Evolutionary conservation across 2,113 vertebrate species (phyloP), one percentile per base, ranked within the genome.

Genomic region (Mirounga angustirostris): DNA sequence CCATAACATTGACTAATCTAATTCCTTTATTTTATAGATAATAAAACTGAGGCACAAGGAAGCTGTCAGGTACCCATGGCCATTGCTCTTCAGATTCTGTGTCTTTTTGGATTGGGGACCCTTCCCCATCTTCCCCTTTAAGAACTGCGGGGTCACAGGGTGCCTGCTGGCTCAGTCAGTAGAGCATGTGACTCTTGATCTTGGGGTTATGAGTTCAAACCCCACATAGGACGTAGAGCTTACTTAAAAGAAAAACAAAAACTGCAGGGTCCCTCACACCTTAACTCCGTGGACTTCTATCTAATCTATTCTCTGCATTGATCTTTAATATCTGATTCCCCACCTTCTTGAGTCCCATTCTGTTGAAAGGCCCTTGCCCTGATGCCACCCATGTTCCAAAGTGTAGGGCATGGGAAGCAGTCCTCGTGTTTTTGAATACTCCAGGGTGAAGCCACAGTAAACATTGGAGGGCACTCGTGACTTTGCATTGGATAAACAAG

Each of bases 401-500:
- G 7, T 83, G 22, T 73, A 43, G 43, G 46, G 14, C 33, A 2
- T 36, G 28, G 12, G n/a, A 95, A 7, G 12, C 21, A 61, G 21
- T 65, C 36, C 12, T 56, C 33, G 14, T 67, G 24, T 91, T 36
- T 88, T 58, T 71, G 52, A 91, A 86, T 52, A 78, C 28, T 52
- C 6, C 40, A 81, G 14, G 8, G 22, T 71, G 13, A 94, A 90
- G 69, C 94, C 18, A 93, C 4, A 52, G 43, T 76, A 85, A 30
- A 65, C 19, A 50, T 4, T 73, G 18, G 52, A 73, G 46, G 8
- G 24, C 54, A 91, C 40, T 54, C 94, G 28, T 65, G 63, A n/a
- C 40, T 96, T 92, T 92, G 65, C 67, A 83, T 90, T 16, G 65
- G 67, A 89, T 91, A 78, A 93, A 2, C 71, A 8, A 94, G 54